A percentile compares a stretch with the other conserved stretches of the same genome.
These are phyloP conservation scores for Drosophila virilis DNA, from an alignment of 1,140 invertebrate species.

Conservation along the genomic window DNA sequence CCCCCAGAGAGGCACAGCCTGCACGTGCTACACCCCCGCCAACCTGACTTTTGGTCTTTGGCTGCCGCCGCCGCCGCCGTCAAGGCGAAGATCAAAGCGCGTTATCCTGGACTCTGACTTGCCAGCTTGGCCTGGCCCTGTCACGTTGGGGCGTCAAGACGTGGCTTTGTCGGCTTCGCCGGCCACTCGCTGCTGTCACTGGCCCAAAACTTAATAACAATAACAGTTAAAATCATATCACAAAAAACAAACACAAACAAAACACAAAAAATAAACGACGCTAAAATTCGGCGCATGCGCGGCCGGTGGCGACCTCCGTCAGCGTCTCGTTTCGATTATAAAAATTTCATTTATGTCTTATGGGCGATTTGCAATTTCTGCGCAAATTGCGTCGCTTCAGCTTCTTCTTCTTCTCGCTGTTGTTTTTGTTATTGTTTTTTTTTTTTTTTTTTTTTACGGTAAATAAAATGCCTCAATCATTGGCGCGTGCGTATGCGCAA, in stretches of 20 bases:
- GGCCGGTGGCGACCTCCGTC: slow-evolving; percentile 42
- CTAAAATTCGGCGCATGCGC: slow-evolving; percentile 43
- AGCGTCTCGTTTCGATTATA: slow-evolving; percentile 70
- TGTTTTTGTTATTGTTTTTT: slow-evolving; percentile 3
- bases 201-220: slow-evolving; percentile 44
- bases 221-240: slow-evolving; percentile 25
- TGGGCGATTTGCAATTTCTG: slow-evolving; percentile 79
- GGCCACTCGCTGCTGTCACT: slow-evolving; percentile 46
- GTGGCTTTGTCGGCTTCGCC: slow-evolving; percentile 42
- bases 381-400: slow-evolving; percentile 53
- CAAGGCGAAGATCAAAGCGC: slow-evolving; percentile 58
- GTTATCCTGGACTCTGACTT: slow-evolving; percentile 39
- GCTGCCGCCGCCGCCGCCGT: slow-evolving; percentile 12
- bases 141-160: slow-evolving; percentile 67
- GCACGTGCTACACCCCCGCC: slow-evolving; percentile 56
- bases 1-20: slow-evolving; percentile 32
- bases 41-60: slow-evolving; percentile 16
- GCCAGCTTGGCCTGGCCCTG: slow-evolving; percentile 26
- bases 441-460: slow-evolving; percentile 30
- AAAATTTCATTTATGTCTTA: slow-evolving; percentile 82
- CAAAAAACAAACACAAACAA: slow-evolving; percentile 19
- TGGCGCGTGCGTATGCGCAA: slow-evolving; percentile 75
- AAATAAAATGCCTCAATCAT: slow-evolving; percentile 54
- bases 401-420: slow-evolving; percentile 13
- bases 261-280: slow-evolving; percentile 7